These are phyloP conservation scores for Fistularia commersonii DNA, from an alignment of 2,797 vertebrate species.

Conservation along the genomic window DNA sequence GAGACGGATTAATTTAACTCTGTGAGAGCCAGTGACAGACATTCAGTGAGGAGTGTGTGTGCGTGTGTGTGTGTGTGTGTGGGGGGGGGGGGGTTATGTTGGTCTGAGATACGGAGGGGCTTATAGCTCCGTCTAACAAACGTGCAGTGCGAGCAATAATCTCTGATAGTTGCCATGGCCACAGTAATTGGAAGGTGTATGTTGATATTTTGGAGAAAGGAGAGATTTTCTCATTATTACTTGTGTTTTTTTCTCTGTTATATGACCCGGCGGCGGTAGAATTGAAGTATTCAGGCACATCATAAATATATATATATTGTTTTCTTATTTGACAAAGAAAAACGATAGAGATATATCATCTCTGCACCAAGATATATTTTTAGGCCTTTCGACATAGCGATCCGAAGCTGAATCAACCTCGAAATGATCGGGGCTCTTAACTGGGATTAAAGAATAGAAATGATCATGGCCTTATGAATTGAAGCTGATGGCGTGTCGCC, in stretches of 20 bases:
- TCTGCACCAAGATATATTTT: no score
- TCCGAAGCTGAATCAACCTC: no score
- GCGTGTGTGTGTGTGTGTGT: conserved; percentile 21
- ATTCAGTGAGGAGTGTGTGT: conserved; percentile 12
- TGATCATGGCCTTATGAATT: no score
- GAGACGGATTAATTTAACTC: conserved; percentile 59
- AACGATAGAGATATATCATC: no score
- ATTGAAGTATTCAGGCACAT: conserved; percentile 8
- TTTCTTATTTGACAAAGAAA: no score
- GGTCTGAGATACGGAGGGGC: conserved; percentile 49
- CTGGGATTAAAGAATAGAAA: no score
- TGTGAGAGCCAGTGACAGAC: conserved; percentile 12
- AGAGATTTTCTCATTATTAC: conserved; percentile 14
- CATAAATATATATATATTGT: background rate
- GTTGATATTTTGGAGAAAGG: conserved; percentile 35
- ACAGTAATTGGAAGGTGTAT: conserved; percentile 60
- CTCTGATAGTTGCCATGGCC: conserved; percentile 77
- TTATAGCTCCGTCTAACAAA: conserved; percentile 53
- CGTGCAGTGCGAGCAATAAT: conserved; percentile 59
- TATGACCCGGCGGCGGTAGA: conserved; percentile 1
- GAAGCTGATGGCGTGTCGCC: no score
- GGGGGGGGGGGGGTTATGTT: conserved; percentile 15
- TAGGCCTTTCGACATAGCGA: no score
- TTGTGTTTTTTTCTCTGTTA: conserved; percentile 1
- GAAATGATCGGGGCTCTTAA: no score